Evolutionary conservation across 2,888 invertebrate species (phyloP).

Genomic region (Pomacea canaliculata): DNA sequence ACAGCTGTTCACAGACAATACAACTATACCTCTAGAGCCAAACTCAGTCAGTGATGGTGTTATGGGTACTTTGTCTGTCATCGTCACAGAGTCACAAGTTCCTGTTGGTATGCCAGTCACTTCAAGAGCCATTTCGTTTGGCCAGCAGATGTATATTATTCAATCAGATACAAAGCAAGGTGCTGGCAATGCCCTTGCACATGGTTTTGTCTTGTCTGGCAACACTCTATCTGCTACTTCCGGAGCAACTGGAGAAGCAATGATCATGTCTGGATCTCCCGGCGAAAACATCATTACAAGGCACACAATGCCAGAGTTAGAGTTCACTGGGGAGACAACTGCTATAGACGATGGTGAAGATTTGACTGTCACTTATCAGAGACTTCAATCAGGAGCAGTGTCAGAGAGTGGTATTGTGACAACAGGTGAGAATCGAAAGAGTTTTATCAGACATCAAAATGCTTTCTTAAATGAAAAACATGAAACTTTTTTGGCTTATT

Average conservation of each 20-base stretch:
- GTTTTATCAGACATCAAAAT: too few relatives aligned
- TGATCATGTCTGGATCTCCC: not conserved
- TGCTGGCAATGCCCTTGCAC: not conserved
- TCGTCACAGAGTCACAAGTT: slow-evolving; percentile 2
- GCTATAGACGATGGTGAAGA: slow-evolving; percentile 1
- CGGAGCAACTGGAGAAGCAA: not conserved
- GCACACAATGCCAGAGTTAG: too few relatives aligned
- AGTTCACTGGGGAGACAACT: slow-evolving; percentile 6
- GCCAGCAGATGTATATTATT: slow-evolving; percentile 23
- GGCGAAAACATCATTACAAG: not conserved
- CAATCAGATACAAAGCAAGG: slow-evolving; percentile 6
- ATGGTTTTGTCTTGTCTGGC: slow-evolving; percentile 15
- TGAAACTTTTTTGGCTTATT: too few relatives aligned
- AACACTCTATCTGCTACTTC: not conserved
- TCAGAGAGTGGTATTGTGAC: not conserved
- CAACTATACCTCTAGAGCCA: slow-evolving; percentile 3
- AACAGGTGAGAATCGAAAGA: too few relatives aligned
- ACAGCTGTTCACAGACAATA: not conserved
- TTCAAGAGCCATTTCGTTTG: slow-evolving; percentile 7
- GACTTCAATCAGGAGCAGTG: too few relatives aligned
- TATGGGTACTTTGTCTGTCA: not conserved
- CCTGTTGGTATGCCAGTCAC: not conserved
- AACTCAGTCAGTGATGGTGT: not conserved
- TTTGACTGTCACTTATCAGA: too few relatives aligned
- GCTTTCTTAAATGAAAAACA: too few relatives aligned